Base-by-base conservation (phyloP, 53 echinoderm and acorn worm genomes). In the Actinopyga echinites region DNA sequence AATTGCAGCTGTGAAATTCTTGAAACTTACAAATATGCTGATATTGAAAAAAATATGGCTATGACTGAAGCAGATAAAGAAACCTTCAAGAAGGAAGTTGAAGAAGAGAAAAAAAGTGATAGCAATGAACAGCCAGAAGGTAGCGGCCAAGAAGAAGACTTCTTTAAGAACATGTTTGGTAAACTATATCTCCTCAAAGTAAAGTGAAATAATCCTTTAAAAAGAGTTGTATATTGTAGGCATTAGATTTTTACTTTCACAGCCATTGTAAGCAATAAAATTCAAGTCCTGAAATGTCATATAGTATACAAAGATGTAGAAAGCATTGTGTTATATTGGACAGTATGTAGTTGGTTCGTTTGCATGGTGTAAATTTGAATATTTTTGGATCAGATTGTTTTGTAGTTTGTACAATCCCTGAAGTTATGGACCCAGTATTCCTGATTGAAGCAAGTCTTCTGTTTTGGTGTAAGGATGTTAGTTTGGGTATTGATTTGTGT, bases 1-100 rank as follows among this genome's bases (percentile, higher is more conserved):
- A 80, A 80, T 13, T 80, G 81, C 20, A 60, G 62, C 17, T 80
- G 60, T 22, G 81, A 80, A 45, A 61, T 80, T 31, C 81, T 80
- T 12, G 81, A 61, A 17, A 80, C 81, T 6, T 80, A 58, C 61
- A 80, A 80, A n/a, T 80, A 61, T 20, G 7, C 60, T 21, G 81
- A 80, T n/a, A 80, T 80, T 22, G 63, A 24, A 17, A 23, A 61
- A 54, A 30, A 77, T 55, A 77, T 77, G 77, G 28, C 45, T 21
- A 77, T 77, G 77, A 32, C 49, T 2, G 15, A 26, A 6, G 56
- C 13, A 31, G 30, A 77, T 52, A n/a, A 77, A 56, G 77, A 77
- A 12, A 53, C 77, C 20, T 77, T 45, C 52, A 77, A 77, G 53
- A 77, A 77, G 29, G 15, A 17, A 29, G 56, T 77, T 20, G 77